phyloP scores from a whole-genome alignment of 2,888 invertebrate species.

The Cryptus armator region DNA sequence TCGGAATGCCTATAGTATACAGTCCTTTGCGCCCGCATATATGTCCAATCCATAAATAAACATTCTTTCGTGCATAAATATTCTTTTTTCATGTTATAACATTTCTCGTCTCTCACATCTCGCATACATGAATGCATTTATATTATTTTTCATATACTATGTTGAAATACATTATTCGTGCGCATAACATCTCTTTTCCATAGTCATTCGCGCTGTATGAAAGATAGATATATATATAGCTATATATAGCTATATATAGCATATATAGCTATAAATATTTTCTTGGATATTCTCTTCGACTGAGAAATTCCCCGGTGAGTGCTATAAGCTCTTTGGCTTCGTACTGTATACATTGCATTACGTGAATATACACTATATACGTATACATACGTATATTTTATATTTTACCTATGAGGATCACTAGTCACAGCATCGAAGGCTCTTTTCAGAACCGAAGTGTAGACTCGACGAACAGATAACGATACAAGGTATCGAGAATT shows the following conservation, averaged over 20 bases:
- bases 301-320: constrained; percentile 24
- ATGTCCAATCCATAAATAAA: constrained; percentile 49
- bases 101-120: constrained; percentile 33
- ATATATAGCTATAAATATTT: background rate
- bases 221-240: background rate
- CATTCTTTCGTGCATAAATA: constrained; percentile 43
- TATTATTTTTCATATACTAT: background rate
- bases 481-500: constrained; percentile 16
- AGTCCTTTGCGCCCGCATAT: background rate
- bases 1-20: background rate
- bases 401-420: background rate
- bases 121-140: constrained; percentile 15
- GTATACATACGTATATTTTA: background rate
- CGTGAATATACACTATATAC: background rate
- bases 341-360: background rate
- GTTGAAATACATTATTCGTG: background rate
- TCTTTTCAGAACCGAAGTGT: background rate
- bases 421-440: constrained; percentile 10
- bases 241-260: background rate
- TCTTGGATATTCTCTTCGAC: constrained; percentile 10
- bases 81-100: constrained; percentile 29
- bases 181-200: constrained; percentile 23
- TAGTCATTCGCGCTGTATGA: constrained; percentile 17
- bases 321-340: constrained; percentile 2
- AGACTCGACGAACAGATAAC: no score